Evolutionary conservation across 64 coral and sea anemone genomes (phyloP).

Genomic region (Cladopsammia gracilis): DNA sequence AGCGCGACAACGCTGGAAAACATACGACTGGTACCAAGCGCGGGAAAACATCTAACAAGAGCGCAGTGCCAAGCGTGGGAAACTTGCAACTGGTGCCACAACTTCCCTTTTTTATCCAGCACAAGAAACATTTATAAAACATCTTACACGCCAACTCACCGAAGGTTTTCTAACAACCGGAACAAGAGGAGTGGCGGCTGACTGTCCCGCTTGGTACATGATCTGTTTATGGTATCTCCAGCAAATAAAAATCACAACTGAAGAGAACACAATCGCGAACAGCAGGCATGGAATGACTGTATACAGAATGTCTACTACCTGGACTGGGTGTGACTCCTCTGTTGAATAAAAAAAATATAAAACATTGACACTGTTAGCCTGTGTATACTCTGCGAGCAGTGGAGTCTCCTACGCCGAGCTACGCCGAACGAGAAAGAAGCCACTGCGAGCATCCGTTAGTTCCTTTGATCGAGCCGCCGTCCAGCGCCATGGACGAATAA

Average conservation of each 20-base stretch:
- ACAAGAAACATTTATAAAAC: no score
- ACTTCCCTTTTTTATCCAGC: no score
- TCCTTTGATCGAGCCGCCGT: no score
- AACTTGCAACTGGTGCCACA: not conserved
- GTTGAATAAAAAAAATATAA: conserved; percentile 4
- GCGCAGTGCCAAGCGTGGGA: not conserved
- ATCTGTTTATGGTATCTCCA: conserved; percentile 91
- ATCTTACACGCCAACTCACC: not conserved
- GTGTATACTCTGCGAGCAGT: not conserved
- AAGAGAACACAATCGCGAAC: conserved; percentile 81
- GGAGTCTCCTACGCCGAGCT: no score
- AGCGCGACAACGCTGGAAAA: no score
- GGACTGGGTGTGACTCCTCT: conserved; percentile 55
- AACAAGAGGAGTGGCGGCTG: conserved; percentile 63
- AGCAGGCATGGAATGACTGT: conserved; percentile 93
- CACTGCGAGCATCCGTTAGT: no score
- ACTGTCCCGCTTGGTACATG: conserved; percentile 65
- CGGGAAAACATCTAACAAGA: not conserved
- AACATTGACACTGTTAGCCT: not conserved
- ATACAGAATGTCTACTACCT: conserved; percentile 86
- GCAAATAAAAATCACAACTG: conserved; percentile 84
- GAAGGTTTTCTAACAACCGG: conserved; percentile 81
- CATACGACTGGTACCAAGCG: not conserved
- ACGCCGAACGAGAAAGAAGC: no score
- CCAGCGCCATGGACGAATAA: no score